These are phyloP conservation scores for Mechanitis messenoides DNA, from an alignment of 2,888 invertebrate genomes.

Conservation along the genomic window DNA sequence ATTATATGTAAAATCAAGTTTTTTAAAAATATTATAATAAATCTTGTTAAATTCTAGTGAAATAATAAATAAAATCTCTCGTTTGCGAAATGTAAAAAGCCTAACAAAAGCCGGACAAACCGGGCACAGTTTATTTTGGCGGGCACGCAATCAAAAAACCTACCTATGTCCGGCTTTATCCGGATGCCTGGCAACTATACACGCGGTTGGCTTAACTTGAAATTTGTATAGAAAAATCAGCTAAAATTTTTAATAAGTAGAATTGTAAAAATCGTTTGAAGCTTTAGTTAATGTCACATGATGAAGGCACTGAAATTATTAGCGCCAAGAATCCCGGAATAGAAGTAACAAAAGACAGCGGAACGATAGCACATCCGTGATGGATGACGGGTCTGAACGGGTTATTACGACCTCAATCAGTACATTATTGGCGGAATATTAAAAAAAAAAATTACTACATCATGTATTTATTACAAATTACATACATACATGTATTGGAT, in stretches of 20 bases:
- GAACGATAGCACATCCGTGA: conserved; percentile 70
- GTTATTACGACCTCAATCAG: conserved; percentile 62
- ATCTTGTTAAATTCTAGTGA: no score
- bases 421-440: conserved; percentile 21
- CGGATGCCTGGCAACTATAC: no score
- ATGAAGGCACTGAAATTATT: conserved; percentile 57
- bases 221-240: conserved; percentile 17
- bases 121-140: no score
- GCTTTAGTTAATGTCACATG: conserved; percentile 49
- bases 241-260: conserved; percentile 13
- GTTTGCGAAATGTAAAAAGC: no score
- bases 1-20: no score
- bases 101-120: no score
- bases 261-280: conserved; percentile 37
- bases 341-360: conserved; percentile 59
- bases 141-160: no score
- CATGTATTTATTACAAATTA: no score
- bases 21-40: no score
- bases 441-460: no score
- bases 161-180: no score
- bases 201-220: conserved; percentile 17
- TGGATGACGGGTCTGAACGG: conserved; percentile 60
- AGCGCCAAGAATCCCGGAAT: conserved; percentile 73
- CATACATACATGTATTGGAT: background rate
- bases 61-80: no score